Evolutionary conservation across 2,113 vertebrate genomes (phyloP).

Genomic region (Pyxicephalus adspersus): DNA sequence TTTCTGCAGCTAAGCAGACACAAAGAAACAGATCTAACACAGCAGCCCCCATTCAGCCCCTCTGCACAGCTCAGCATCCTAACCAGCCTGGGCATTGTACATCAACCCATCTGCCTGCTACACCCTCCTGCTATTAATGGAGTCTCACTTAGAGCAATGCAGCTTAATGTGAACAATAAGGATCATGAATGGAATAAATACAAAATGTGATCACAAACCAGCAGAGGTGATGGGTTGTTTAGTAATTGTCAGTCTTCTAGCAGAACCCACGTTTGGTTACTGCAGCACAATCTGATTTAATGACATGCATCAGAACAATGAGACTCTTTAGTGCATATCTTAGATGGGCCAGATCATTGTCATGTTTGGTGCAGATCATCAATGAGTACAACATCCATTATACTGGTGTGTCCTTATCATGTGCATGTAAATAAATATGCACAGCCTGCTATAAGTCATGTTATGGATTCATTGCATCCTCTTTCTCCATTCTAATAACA

Average conservation of each 20-base stretch:
- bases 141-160: not conserved
- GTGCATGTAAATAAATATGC: not conserved
- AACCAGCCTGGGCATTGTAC: not conserved
- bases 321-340: too few species aligned
- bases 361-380: too few species aligned
- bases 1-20: conserved; percentile 39
- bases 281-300: too few species aligned
- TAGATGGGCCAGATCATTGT: too few species aligned
- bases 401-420: too few species aligned
- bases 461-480: not conserved
- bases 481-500: not conserved
- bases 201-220: too few species aligned
- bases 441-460: not conserved
- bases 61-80: conserved; percentile 33
- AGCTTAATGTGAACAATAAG: not conserved
- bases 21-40: conserved; percentile 38
- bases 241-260: not conserved
- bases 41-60: conserved; percentile 37
- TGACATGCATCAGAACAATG: too few species aligned
- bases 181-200: too few species aligned
- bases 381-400: too few species aligned
- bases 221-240: not conserved
- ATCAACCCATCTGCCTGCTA: conserved; percentile 12
- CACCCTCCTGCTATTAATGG: not conserved
- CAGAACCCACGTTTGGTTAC: not conserved